These are phyloP conservation scores for Echeneis naucrates DNA, from an alignment of 2,797 vertebrate genomes.

Conservation along the genomic window DNA sequence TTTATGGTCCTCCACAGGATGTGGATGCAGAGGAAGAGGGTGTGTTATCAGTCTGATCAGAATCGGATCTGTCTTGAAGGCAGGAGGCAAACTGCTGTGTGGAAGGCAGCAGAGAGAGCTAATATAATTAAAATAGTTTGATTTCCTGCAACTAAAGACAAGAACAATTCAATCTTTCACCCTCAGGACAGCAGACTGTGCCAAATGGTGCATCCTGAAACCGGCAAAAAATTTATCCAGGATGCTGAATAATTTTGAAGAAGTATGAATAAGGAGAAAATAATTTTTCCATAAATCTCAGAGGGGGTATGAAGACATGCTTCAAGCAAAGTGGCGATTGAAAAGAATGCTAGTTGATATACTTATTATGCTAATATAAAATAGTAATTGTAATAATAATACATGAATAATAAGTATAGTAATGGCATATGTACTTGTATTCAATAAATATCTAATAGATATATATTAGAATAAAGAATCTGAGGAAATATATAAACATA, in stretches of 20 bases:
- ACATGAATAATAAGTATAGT: too few relatives aligned
- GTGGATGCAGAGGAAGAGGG: neutral
- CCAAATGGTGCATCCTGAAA: neutral
- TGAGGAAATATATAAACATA: neutral
- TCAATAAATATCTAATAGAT: neutral
- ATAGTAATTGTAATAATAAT: too few relatives aligned
- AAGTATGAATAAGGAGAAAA: neutral
- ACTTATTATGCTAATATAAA: too few relatives aligned
- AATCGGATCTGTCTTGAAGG: slow-evolving; percentile 1
- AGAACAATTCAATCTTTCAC: slow-evolving; percentile 6
- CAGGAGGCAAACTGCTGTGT: neutral
- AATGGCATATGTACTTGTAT: too few relatives aligned
- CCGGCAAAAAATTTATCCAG: neutral
- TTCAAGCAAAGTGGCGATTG: neutral
- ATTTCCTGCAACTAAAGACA: neutral
- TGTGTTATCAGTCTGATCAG: neutral
- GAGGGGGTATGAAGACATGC: neutral
- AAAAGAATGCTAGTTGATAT: neutral
- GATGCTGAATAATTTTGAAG: neutral
- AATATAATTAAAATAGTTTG: neutral
- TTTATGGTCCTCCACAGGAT: slow-evolving; percentile 4
- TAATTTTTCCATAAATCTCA: neutral
- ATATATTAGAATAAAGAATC: neutral
- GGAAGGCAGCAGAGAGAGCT: neutral
- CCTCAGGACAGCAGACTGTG: neutral